Evolutionary conservation across 2,888 invertebrate species (phyloP).

Genomic region (Oscheius onirici): DNA sequence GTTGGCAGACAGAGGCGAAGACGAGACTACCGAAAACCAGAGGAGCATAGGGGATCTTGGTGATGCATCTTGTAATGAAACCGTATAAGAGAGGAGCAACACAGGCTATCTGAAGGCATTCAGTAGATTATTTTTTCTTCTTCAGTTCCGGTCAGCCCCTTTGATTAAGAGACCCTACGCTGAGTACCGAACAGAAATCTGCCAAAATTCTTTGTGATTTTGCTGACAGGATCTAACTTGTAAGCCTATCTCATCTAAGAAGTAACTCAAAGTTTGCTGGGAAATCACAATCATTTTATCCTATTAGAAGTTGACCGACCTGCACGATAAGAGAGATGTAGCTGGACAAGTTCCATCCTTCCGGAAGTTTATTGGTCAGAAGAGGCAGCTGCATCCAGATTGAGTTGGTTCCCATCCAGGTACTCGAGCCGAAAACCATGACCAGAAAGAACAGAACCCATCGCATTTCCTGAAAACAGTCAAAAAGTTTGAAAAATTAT

Average conservation of each 20-base stretch:
- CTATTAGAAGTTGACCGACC: too few species aligned
- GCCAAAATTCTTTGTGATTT: too few species aligned
- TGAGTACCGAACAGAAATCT: too few species aligned
- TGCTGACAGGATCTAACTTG: too few species aligned
- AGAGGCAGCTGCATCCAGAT: constrained; percentile 88
- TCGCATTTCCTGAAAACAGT: too few species aligned
- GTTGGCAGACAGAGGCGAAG: constrained; percentile 70
- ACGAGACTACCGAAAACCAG: constrained; percentile 74
- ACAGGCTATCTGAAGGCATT: constrained; percentile 62
- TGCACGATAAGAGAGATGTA: constrained; percentile 85
- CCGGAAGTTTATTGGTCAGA: constrained; percentile 83
- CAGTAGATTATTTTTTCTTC: not conserved
- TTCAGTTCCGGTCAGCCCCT: too few species aligned
- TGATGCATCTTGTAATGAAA: constrained; percentile 65
- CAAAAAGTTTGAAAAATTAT: too few species aligned
- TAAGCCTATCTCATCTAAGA: too few species aligned
- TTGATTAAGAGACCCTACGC: too few species aligned
- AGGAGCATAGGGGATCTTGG: constrained; percentile 71
- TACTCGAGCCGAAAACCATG: constrained; percentile 79
- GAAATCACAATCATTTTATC: too few species aligned
- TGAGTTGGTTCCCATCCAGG: constrained; percentile 90
- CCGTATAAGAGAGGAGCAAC: constrained; percentile 78
- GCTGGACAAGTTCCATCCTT: constrained; percentile 86
- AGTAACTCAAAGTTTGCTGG: too few species aligned
- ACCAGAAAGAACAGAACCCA: constrained; percentile 75